Base-by-base conservation (phyloP, 2,113 vertebrate species). In the Cinclus mexicanus region DNA sequence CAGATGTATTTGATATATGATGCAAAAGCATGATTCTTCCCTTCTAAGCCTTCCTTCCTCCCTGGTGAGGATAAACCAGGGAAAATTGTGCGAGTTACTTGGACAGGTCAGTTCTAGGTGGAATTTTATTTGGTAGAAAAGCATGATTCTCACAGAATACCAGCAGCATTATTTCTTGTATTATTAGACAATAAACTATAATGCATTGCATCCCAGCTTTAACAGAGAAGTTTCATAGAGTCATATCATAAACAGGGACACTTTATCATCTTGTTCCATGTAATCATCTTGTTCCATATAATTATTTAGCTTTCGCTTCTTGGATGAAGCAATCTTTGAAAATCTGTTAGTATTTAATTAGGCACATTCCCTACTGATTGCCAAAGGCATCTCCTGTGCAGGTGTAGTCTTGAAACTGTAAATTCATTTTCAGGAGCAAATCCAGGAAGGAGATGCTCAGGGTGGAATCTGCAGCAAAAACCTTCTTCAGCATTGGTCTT, bases 181-280 rank as follows among this genome's bases (percentile, higher is more conserved):
- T 71, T 93, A 21, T 77, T 91, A 64, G n/a, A 74, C 47, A 87
- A 84, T 69, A 57, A 92, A 47, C 17, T 44, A 41, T 25, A 92
- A 92, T 28, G 33, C 19, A 28, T 55, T 91, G 49, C 64, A 90
- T 61, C 42, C 28, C 15, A 25, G 26, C 11, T 90, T 92, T 91
- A 84, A 82, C 52, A 83, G 87, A 83, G 84, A 59, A 80, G 50
- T 46, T 94, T 76, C 85, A 76, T n/a, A 64, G 72, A 64, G 72
- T 78, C 83, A 23, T 52, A 71, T 55, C 87, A 85, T 42, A 82
- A 81, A 89, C 64, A 95, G 78, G 87, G 92, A 83, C 81, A 95
- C 96, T 97, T 95, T 95, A 95, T 96, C 88, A 95, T 96, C 96
- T 95, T 95, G 81, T 94, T 96, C 86, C 93, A 97, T 74, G 93